Evolutionary conservation across 2,888 invertebrate genomes (phyloP), one percentile per base, ranked within the genome.

Genomic region (Serrognathus titanus): DNA sequence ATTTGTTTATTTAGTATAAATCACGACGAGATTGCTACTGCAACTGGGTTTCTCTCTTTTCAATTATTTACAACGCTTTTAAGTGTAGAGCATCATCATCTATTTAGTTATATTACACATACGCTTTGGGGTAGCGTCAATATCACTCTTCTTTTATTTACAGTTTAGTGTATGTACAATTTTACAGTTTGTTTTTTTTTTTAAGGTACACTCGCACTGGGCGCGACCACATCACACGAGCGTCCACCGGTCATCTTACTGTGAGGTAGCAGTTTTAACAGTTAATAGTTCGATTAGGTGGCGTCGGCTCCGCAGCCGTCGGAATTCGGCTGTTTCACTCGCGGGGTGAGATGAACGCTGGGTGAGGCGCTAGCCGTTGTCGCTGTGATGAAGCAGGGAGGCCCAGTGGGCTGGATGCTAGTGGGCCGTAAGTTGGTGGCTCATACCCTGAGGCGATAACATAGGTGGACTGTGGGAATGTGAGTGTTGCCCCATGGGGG

Each of bases 401-500:
- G 88, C 88, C 88, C 88, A 88, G 86, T 87, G 87, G 86, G 88
- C 88, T 82, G 85, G 85, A 84, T 87, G 88, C 88, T 89, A 89
- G 88, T 89, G 89, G 68, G 89, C 89, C 82, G 88, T 82, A 68
- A 89, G 79, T 77, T 88, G 88, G 76, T 90, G 90, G 74, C 90
- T 89, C 82, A 86, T 85, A 63, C 83, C 83, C 73, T 88, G 89
- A 72, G 92, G 92, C 69, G 88, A 88, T 71, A 90, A 80, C 89
- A 90, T 90, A 68, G 93, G 92, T 75, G 93, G 93, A 71, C 83
- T 83, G 71, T 85, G 85, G 74, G 86, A 86, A 78, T 90, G 90
- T 77, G 87, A 86, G 74, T 89, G 88, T 67, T 88, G 89, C 58
- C 90, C 90, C 85, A 92, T 91, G 16, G 88, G 88, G 62, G 89